phyloP scores from a whole-genome alignment of 2,888 invertebrate genomes.

The Phalera bucephala region DNA sequence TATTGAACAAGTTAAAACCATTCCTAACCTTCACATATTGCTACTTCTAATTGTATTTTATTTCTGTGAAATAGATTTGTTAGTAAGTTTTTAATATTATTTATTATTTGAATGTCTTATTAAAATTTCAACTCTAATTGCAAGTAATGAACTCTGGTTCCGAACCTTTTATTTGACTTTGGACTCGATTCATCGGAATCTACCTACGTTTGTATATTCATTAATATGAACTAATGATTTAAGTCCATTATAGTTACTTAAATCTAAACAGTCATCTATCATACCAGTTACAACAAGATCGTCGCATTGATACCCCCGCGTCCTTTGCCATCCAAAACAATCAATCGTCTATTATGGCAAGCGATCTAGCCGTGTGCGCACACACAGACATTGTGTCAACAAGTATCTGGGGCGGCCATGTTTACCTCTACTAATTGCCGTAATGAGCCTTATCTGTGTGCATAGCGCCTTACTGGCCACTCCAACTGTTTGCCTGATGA shows the following conservation, averaged over 20 bases:
- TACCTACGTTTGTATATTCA: too few relatives aligned
- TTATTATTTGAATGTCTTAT: too few relatives aligned
- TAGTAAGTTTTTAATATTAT: too few relatives aligned
- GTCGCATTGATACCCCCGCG: conserved; percentile 9
- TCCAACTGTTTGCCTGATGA: conserved; percentile 60
- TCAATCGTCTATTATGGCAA: conserved; percentile 26
- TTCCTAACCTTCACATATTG: too few relatives aligned
- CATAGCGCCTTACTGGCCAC: conserved; percentile 47
- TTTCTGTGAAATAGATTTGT: too few relatives aligned
- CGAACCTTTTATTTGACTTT: too few relatives aligned
- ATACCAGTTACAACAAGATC: background rate
- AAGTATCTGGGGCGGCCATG: conserved; percentile 64
- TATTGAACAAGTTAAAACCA: too few relatives aligned
- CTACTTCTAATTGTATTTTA: too few relatives aligned
- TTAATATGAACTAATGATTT: background rate
- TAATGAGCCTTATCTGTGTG: conserved; percentile 74
- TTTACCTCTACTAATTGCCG: conserved; percentile 74
- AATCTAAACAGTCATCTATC: background rate
- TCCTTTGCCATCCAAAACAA: conserved; percentile 18
- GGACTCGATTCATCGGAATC: too few relatives aligned
- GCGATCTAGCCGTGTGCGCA: conserved; percentile 4
- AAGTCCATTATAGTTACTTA: background rate
- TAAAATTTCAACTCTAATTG: too few relatives aligned
- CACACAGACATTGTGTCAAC: conserved; percentile 40
- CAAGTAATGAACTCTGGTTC: too few relatives aligned